A percentile compares a stretch with the other conserved stretches of the same genome.
These are phyloP conservation scores for Ptychochromis oligacanthus DNA, from an alignment of 2,113 vertebrate genomes.

Conservation along the genomic window DNA sequence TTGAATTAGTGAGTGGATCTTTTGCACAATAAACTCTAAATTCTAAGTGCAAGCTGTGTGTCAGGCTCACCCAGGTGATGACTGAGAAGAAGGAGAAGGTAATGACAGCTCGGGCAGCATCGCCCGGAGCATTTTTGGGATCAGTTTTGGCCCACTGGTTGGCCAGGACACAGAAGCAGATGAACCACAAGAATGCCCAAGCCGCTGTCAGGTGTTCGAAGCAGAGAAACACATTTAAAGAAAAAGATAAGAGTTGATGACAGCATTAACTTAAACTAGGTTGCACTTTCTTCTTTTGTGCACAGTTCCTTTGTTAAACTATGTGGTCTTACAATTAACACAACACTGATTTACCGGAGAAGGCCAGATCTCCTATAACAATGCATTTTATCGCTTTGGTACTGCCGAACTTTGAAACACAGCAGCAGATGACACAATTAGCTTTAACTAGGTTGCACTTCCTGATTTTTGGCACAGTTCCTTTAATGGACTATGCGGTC, in stretches of 20 bases:
- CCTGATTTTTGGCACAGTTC: background rate
- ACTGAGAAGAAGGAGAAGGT: conserved; percentile 95
- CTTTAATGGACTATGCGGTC: background rate
- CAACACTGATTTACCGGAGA: conserved; percentile 84
- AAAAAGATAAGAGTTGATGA: background rate
- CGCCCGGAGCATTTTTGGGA: accelerated
- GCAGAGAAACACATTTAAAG: background rate
- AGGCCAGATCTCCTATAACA: conserved; percentile 84
- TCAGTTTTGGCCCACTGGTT: conserved; percentile 84
- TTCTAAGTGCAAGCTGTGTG: accelerated
- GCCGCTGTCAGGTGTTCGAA: conserved; percentile 65
- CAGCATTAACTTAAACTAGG: background rate
- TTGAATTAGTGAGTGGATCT: background rate
- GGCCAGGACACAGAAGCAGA: conserved; percentile 92
- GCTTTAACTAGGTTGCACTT: background rate
- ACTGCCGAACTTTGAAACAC: conserved; percentile 90
- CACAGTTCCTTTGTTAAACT: background rate
- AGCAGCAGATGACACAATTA: background rate
- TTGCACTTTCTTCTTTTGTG: background rate
- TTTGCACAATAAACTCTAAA: background rate
- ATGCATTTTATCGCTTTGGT: conserved; percentile 86
- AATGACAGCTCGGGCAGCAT: conserved; percentile 85
- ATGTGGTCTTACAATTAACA: background rate
- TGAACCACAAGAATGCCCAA: conserved; percentile 95
- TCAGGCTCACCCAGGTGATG: conserved; percentile 87